phyloP scores from a whole-genome alignment of 2,113 vertebrate genomes.

The Atrichornis clamosus region DNA sequence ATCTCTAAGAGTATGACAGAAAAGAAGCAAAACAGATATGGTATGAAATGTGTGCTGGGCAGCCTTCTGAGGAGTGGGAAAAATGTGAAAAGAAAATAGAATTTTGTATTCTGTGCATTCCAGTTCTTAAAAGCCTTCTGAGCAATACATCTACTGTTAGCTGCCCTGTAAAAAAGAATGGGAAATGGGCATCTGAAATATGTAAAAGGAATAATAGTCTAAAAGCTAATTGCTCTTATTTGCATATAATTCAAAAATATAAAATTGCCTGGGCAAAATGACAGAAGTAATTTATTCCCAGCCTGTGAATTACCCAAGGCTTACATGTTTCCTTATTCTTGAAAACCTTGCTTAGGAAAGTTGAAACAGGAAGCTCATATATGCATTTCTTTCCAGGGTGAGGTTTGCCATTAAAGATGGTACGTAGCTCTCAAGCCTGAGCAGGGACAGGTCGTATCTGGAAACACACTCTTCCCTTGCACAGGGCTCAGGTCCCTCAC shows the following conservation, averaged over 20 bases:
- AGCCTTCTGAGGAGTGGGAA: neutral
- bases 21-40: neutral
- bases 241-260: neutral
- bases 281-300: neutral
- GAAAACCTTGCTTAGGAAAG: neutral
- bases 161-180: neutral
- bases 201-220: neutral
- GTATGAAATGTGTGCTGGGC: neutral
- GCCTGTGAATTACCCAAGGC: neutral
- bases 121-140: neutral
- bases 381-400: neutral
- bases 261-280: neutral
- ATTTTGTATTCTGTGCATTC: neutral
- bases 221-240: slow-evolving; percentile 23
- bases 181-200: neutral
- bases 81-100: neutral
- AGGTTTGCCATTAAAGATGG: neutral
- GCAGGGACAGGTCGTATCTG: neutral
- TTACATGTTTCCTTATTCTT: neutral
- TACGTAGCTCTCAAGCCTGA: neutral
- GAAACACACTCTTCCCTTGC: neutral
- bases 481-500: neutral
- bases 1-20: neutral
- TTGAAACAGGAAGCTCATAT: neutral
- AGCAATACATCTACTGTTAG: neutral